Evolutionary conservation across 2,113 vertebrate species (phyloP), one percentile per base, ranked within the genome.

Genomic region (Myrmecophaga tridactyla): DNA sequence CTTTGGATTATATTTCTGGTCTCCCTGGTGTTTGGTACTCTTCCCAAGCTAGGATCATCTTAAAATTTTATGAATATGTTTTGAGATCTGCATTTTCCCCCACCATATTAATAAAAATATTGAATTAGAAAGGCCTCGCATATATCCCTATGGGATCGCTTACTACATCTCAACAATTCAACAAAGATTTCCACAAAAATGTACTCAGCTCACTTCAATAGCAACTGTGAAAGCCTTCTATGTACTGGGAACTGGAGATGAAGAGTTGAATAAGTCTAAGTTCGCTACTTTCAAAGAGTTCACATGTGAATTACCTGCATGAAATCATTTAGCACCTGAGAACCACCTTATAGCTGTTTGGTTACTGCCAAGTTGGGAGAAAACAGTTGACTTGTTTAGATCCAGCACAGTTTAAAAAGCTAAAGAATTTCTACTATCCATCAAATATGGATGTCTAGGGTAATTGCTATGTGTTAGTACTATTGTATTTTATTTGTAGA

Each of bases 21-120:
- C 86, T 97, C 97, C 92, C 97, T 96, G 18, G 97, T 96, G 96
- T 96, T 95, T 62, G 82, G 25, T 94, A 88, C 69, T 91, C 73
- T 89, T 95, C 97, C 95, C 90, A 91, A 92, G 90, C 75, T 95
- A 97, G 90, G 41, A 97, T 94, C 88, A 86, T 96, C 95, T 97
- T 94, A 97, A 97, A 96, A 86, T 97, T 97, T 97, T 96, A 97
- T 97, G 95, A 97, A 67, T 90, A 73, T 89, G n/a, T 92, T 97
- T 97, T 90, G 85, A 96, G 78, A 96, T 95, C 63, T 93, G 90
- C 82, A 77, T 97, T 63, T 89, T 96, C 39, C 60, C 95, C 91
- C 75, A 94, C 82, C 60, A 96, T 94, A 96, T 97, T 96, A 97
- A 97, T 96, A 94, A 97, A 96, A 93, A 94, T 96, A 92, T 76